Conservation (phyloP, 1,140 invertebrate genomes). For the Nixonia krombeini region DNA sequence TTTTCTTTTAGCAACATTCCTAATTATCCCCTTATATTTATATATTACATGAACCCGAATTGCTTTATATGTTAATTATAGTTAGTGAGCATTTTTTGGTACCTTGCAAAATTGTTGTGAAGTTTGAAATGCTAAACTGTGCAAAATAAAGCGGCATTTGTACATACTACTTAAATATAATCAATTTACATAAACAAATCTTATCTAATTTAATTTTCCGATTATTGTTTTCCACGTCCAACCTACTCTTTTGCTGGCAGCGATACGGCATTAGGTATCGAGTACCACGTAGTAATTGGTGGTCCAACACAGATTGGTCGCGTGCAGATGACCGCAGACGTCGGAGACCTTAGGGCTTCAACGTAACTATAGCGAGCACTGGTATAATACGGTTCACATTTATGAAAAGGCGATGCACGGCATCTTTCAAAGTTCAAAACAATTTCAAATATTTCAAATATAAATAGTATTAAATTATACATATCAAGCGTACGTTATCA, state of each 20-base stretch:
- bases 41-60: too few relatives aligned
- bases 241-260: constrained; percentile 27
- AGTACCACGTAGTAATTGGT: constrained; percentile 41
- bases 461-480: too few relatives aligned
- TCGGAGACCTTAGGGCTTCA: constrained; percentile 42
- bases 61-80: too few relatives aligned
- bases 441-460: too few relatives aligned
- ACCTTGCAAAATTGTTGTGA: too few relatives aligned
- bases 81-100: too few relatives aligned
- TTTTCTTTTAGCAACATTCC: too few relatives aligned
- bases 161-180: too few relatives aligned
- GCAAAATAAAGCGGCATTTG: too few relatives aligned
- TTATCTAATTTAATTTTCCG: constrained; percentile 36
- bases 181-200: constrained; percentile 20
- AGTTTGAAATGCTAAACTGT: too few relatives aligned
- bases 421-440: background rate
- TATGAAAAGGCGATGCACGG: constrained; percentile 21
- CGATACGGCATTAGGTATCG: constrained; percentile 31
- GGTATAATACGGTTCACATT: constrained; percentile 21
- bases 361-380: constrained; percentile 37
- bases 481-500: too few relatives aligned
- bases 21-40: too few relatives aligned
- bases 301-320: constrained; percentile 38
- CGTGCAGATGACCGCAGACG: constrained; percentile 47
- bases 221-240: constrained; percentile 27